Percentiles rank a stretch among this genome's conserved stretches.
Conservation (phyloP, 2,888 invertebrate genomes). For the Celastrina argiolus region DNA sequence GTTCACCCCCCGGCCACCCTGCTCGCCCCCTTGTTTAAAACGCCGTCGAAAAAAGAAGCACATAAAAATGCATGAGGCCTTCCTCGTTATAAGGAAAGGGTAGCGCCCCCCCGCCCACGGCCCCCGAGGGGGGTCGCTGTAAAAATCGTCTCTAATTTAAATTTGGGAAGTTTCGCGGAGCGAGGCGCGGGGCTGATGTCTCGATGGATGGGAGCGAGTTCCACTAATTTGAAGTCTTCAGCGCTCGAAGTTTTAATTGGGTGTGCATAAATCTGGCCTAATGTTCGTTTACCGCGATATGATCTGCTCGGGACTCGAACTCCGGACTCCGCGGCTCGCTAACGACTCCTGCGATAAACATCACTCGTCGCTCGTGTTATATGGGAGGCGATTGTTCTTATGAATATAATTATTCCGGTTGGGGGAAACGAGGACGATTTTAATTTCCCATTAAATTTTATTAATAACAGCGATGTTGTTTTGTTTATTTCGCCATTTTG, state of each 20-base stretch:
- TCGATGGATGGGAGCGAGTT: conserved; percentile 76
- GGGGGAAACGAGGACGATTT: conserved; percentile 25
- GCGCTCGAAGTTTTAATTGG: conserved; percentile 74
- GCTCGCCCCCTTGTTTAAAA: conserved; percentile 79
- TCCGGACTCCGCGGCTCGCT: conserved; percentile 38
- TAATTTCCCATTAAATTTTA: neutral
- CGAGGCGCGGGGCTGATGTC: conserved; percentile 74
- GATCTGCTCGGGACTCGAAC: conserved; percentile 45
- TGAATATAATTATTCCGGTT: conserved; percentile 24
- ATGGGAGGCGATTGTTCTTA: conserved; percentile 24
- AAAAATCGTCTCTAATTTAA: conserved; percentile 79
- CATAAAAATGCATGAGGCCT: conserved; percentile 80
- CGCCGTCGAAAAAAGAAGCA: conserved; percentile 79
- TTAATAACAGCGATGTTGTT: neutral
- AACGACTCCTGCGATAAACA: conserved; percentile 57
- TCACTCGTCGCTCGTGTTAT: conserved; percentile 58
- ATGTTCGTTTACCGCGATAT: conserved; percentile 71
- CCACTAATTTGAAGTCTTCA: conserved; percentile 74
- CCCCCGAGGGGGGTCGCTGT: conserved; percentile 72
- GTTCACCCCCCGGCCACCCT: conserved; percentile 71
- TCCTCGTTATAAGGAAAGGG: conserved; percentile 80
- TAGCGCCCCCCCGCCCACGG: conserved; percentile 66
- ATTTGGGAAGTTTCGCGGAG: conserved; percentile 77
- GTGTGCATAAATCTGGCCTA: conserved; percentile 69
- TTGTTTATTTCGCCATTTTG: too few species aligned